These are phyloP conservation scores for Epsilonema sp. DNA, from an alignment of 2,888 invertebrate genomes.

Conservation along the genomic window DNA sequence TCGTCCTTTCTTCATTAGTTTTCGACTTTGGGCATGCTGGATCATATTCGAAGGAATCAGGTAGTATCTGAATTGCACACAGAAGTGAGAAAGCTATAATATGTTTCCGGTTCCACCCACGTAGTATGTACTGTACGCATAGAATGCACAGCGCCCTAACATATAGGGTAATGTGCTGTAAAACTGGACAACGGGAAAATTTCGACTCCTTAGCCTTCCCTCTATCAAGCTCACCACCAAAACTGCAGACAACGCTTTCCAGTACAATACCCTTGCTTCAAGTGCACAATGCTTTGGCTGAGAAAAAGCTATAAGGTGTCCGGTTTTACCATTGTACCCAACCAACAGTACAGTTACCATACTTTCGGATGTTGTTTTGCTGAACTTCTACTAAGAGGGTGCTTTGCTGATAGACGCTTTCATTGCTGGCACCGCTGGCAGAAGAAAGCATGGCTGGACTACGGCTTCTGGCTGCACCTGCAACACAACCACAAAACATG, in stretches of 20 bases:
- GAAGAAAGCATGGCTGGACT: slow-evolving; percentile 1
- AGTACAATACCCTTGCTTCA: no score
- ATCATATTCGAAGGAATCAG: slow-evolving; percentile 21
- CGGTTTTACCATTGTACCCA: no score
- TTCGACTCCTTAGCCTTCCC: no score
- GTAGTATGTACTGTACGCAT: no score
- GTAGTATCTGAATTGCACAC: slow-evolving; percentile 23
- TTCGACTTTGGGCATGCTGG: slow-evolving; percentile 15
- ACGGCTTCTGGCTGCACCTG: not conserved
- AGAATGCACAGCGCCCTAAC: no score
- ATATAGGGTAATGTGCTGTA: not conserved
- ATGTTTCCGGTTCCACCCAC: no score
- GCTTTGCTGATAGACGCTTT: slow-evolving; percentile 18
- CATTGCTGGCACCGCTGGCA: slow-evolving; percentile 9
- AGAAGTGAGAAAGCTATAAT: no score
- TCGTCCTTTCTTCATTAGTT: slow-evolving; percentile 23
- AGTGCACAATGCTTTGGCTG: no score
- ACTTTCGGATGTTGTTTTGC: slow-evolving; percentile 17
- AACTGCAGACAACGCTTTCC: no score
- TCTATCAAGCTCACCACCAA: no score
- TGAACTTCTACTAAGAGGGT: slow-evolving; percentile 19
- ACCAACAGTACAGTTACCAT: not conserved
- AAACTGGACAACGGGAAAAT: not conserved
- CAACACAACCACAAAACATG: no score
- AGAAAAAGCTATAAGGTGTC: no score